Conservation (phyloP, 2,113 vertebrate genomes). For the Trogon surrucura region DNA sequence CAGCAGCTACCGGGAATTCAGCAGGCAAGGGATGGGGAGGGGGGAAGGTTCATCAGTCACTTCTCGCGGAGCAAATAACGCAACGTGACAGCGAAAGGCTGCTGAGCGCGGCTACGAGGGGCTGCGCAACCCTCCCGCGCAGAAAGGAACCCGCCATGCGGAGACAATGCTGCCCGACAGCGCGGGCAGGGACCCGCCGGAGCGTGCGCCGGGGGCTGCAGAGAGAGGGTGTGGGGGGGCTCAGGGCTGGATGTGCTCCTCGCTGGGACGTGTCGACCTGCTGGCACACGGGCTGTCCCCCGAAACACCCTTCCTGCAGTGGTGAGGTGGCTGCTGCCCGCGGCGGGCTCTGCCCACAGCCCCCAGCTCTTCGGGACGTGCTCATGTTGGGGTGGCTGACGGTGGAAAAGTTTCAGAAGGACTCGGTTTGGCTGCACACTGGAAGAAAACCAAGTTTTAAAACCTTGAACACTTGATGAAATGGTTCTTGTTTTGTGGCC, state of each 20-base stretch:
- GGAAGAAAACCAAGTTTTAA: constrained; percentile 52
- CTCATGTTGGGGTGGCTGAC: rapidly evolving
- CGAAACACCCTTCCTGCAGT: rapidly evolving
- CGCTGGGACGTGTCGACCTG: rapidly evolving
- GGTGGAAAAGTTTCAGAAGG: background rate
- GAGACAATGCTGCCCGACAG: background rate
- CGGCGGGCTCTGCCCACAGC: background rate
- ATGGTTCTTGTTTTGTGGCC: background rate
- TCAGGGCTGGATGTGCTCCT: background rate
- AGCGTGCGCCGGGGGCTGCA: background rate
- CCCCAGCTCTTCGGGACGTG: background rate
- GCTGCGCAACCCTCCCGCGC: background rate
- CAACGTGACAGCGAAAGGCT: background rate
- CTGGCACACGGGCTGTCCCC: background rate
- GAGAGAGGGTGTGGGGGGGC: too few species aligned
- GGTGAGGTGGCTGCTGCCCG: background rate
- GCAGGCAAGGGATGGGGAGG: background rate
- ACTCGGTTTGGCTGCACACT: rapidly evolving
- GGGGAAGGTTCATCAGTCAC: background rate
- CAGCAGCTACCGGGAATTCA: background rate
- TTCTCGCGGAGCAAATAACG: background rate
- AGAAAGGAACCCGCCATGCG: background rate
- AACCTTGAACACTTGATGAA: background rate
- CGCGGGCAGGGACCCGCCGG: background rate
- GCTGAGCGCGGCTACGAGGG: background rate